Conservation (phyloP, 2,888 invertebrate genomes). For the Beris chalybata region DNA sequence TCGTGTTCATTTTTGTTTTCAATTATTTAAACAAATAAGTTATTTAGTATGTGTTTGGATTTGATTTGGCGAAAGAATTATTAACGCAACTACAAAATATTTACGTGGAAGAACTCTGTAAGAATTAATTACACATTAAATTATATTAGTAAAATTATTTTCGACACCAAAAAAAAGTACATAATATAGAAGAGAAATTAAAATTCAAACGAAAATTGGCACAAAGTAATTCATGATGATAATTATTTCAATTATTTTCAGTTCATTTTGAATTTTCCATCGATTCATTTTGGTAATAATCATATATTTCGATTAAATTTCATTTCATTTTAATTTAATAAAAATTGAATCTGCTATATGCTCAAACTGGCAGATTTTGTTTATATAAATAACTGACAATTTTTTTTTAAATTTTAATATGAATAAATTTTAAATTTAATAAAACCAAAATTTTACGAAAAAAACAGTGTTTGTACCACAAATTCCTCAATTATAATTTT, state of each 20-base stretch:
- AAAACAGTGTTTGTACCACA: constrained; percentile 37
- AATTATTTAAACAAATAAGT: too few species aligned
- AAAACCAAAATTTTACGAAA: constrained; percentile 1
- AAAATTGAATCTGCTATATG: background rate
- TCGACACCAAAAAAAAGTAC: constrained; percentile 28
- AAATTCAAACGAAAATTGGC: constrained; percentile 33
- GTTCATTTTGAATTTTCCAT: constrained; percentile 3
- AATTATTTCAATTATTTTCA: constrained; percentile 17
- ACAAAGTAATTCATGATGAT: constrained; percentile 21
- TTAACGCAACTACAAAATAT: constrained; percentile 40
- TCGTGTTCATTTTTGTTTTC: too few species aligned
- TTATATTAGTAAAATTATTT: background rate
- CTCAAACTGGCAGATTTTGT: too few species aligned
- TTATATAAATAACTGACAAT: too few species aligned
- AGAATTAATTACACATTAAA: constrained; percentile 14
- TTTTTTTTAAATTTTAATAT: constrained; percentile 3
- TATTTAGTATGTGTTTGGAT: constrained; percentile 5
- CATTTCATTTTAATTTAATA: background rate
- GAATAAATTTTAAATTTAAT: too few species aligned
- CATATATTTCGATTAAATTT: background rate
- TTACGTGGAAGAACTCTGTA: too few species aligned
- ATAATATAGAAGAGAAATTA: constrained; percentile 29
- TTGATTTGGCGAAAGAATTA: constrained; percentile 43
- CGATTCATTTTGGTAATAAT: background rate
- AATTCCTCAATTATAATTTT: constrained; percentile 21